Evolutionary conservation across 2,113 vertebrate genomes (phyloP).

Genomic region (Lepidothrix coronata): DNA sequence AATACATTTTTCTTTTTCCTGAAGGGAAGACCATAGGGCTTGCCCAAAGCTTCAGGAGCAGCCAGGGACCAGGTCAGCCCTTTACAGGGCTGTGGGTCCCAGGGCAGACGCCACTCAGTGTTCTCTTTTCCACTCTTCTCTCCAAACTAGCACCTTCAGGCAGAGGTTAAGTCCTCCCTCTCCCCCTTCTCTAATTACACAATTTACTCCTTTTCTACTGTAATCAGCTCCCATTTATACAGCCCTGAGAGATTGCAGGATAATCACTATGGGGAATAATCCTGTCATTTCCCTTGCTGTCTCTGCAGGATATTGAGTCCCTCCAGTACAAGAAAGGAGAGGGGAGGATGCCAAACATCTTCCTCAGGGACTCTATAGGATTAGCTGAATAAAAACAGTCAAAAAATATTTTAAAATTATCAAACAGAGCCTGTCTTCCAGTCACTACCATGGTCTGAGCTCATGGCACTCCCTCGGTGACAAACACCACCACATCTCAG

Average conservation of each 20-base stretch:
- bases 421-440: background rate
- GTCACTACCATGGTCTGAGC: background rate
- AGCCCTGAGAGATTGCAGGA: constrained; percentile 35
- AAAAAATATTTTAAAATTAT: background rate
- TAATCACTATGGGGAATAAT: constrained; percentile 58
- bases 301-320: constrained; percentile 16
- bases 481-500: background rate
- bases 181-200: constrained; percentile 47
- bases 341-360: background rate
- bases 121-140: background rate
- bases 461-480: background rate
- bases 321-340: background rate
- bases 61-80: background rate
- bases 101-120: accelerated
- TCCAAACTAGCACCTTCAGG: background rate
- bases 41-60: background rate
- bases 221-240: constrained; percentile 59
- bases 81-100: background rate
- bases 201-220: constrained; percentile 49
- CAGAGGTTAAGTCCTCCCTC: background rate
- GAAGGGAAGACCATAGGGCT: background rate
- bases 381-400: background rate
- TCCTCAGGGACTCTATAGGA: background rate
- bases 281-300: constrained; percentile 24
- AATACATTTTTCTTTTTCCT: background rate